Base-by-base conservation (phyloP, 1,140 invertebrate genomes). In the Cherax quadricarinatus region DNA sequence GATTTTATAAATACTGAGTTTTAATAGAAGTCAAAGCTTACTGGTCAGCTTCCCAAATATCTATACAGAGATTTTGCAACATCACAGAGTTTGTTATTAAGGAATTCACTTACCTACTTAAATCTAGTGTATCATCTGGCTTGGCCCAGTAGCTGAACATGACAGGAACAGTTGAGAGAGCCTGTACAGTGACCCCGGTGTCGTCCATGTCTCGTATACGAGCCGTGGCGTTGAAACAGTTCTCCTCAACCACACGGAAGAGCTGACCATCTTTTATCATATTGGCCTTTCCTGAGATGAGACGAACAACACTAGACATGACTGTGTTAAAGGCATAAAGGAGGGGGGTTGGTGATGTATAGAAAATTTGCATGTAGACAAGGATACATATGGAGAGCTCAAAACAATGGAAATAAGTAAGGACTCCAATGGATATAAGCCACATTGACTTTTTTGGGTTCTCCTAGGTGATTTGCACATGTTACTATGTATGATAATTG, bases 71-170 rank as follows among this genome's bases (percentile, higher is more conserved):
- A 41, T 41, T 41, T 41, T 41, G 30, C 0, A 41, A 2, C 30
- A 41, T 41, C 30, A 41, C 30, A 41, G 30, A 41, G 30, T 41
- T 2, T 41, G 30, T 1, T 41, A 41, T 41, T 2, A 2, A 41
- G 30, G 30, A 41, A 41, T 41, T 41, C 14, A 75, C 73, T 88
- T 53, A 92, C 93, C 95, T 94, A 93, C 95, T 95, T 0, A 97
- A 93, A 93, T 96, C 95, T 18, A 96, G 94, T 0, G 96, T 95
- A 94, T 97, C 95, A 84, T 95, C 95, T 18, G 96, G 94, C 94
- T 96, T 96, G 1, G 96, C 96, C 96, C 96, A 96, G 94, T 96
- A 97, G 92, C 95, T 96, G 94, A 97, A 97, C 96, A 97, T 96
- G 18, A 97, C 96, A 18, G 96, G 96, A 5, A 97, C 96, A 1